Conservation (phyloP, 2,888 invertebrate species). For the Lucinisca nassula region DNA sequence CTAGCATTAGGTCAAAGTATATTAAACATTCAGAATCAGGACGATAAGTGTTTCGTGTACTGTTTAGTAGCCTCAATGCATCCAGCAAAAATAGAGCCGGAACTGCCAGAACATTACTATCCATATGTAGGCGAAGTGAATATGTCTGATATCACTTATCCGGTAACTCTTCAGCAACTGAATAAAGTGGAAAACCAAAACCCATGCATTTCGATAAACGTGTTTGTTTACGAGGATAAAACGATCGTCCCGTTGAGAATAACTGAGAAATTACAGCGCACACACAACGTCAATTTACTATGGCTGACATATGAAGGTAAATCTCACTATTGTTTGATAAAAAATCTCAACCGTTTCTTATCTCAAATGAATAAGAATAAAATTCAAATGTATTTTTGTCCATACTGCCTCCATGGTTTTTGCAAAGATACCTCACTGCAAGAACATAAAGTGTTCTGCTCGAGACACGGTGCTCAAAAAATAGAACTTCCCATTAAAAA, state of each 20-base stretch:
- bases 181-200: conserved; percentile 45
- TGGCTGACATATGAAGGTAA: conserved; percentile 37
- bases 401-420: conserved; percentile 47
- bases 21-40: conserved; percentile 54
- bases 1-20: neutral
- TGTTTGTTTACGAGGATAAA: conserved; percentile 57
- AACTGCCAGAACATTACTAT: conserved; percentile 33
- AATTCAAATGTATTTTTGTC: conserved; percentile 29
- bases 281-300: conserved; percentile 58
- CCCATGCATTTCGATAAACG: conserved; percentile 48
- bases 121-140: conserved; percentile 39
- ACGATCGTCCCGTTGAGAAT: conserved; percentile 47
- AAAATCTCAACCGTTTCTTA: conserved; percentile 55
- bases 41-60: conserved; percentile 58
- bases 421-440: conserved; percentile 5
- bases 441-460: conserved; percentile 38
- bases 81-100: conserved; percentile 30
- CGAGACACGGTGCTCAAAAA: conserved; percentile 32
- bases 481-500: conserved; percentile 21
- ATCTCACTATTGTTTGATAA: conserved; percentile 63
- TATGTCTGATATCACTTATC: conserved; percentile 52
- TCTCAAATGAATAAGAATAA: conserved; percentile 34
- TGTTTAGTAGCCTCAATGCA: conserved; percentile 52
- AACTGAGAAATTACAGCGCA: conserved; percentile 17
- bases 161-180: conserved; percentile 44